Evolutionary conservation across 2,888 invertebrate genomes (phyloP), one percentile per base, ranked within the genome.

Genomic region (Apodemia hepburni): DNA sequence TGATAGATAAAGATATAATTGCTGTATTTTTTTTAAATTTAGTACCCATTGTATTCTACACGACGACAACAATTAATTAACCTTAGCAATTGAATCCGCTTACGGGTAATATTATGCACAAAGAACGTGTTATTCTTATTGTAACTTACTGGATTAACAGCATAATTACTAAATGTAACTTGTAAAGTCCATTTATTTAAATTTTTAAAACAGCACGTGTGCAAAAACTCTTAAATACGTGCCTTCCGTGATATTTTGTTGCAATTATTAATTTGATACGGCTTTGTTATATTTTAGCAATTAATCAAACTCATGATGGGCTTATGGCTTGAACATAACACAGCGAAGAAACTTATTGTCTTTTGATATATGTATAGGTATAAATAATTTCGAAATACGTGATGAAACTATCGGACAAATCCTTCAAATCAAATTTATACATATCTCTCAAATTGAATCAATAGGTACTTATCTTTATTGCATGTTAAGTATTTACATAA

Each of bases 211-310:
- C 49, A 58, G 75, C 72, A 73, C 74, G 74, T 76, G 76, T 81
- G 73, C 75, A 69, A 73, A 75, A 71, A 70, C 72, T 73, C 69
- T 71, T 66, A 61, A 72, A 70, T 68, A 69, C 61, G 70, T 67
- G 73, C 80, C 82, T 80, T 76, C 77, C 71, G 76, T 82, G 76
- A 73, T 70, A 72, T 87, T 88, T 69, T 69, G 80, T 89, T 88
- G 87, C 87, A 84, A 84, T 82, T 80, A 80, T 85, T 87, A 68
- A 85, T 88, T 89, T 87, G 73, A 80, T 71, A 82, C 76, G 75
- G 87, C 86, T 88, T 87, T 75, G 75, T 87, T 72, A 70, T 76
- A 79, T 77, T 76, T 75, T 77, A 80, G 79, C 80, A 77, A 78
- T 76, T 73, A 64, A 64, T 68, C 62, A 63, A 59, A 64, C 62